Base-by-base conservation (phyloP, 2,113 vertebrate genomes). In the Penelope pileata region DNA sequence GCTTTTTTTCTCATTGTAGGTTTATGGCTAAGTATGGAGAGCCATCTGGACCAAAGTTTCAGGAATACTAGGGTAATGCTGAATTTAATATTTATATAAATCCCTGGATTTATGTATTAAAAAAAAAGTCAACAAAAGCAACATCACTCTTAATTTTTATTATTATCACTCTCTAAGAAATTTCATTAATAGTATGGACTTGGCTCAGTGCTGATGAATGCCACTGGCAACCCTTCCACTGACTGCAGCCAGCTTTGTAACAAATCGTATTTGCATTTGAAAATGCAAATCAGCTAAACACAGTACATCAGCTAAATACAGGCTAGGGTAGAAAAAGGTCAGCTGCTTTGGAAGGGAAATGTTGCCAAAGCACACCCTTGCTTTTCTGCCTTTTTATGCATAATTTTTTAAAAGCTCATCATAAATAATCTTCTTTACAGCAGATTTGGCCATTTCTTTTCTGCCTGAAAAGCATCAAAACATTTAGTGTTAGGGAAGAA, bases 31-130 rank as follows among this genome's bases (percentile, higher is more conserved):
- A 62, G 22, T 16, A 53, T 34, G 26, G 29, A 82, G 15, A 75
- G 3, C 8, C 12, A 4, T 73, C 43, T 89, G 62, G 14, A 73
- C 21, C 27, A 51, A 60, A 82, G 70, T 79, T 84, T 82, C 40
- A 85, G 74, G 40, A 89, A 56, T 82, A 29, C 14, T 17, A 47
- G 60, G n/a, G 16, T 9, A 47, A 34, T 92, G 69, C 40, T 58
- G 86, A 69, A 60, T 56, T 42, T 56, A 72, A 36, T 84, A 73
- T 81, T 53, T 56, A n/a, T n/a, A n/a, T n/a, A 58, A 12, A 2
- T 67, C 24, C n/a, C 60, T 84, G 53, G 48, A 86, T 89, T 94
- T 91, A 66, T 72, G n/a, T n/a, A n/a, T n/a, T n/a, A n/a, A n/a
- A n/a, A n/a, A n/a, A n/a, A n/a, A n/a, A n/a, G n/a, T n/a, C n/a